Evolutionary conservation across 2,797 vertebrate species (phyloP), one percentile per base, ranked within the genome.

Genomic region (Chaunax sp.): DNA sequence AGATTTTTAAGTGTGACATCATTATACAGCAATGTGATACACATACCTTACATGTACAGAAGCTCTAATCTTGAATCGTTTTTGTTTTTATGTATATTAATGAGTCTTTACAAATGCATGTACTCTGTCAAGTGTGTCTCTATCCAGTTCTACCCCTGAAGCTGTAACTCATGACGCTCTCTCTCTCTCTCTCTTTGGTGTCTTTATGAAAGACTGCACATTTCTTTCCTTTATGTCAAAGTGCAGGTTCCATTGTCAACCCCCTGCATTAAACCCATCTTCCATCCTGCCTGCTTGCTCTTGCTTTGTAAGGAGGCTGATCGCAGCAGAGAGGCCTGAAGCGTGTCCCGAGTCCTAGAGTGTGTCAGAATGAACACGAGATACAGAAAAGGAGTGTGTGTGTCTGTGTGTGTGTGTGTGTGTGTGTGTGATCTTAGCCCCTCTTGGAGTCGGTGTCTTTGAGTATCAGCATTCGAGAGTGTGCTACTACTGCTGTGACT

Each of bases 131-230:
- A 38, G 6, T 20, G 1, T 1, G 5, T 23, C 45, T 23, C 15
- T 5, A 47, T 23, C 11, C 45, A 14, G 5, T 20, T 11, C 38
- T 40, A 4, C 44, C 37, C 61, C 54, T 35, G 5, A 13, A 66
- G 76, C 59, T 41, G 18, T n/a, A 70, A 61, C 56, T 58, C n/a
- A 20, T 12, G 35, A 30, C 28, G 28, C 28, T 37, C 1, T 14
- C 50, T 49, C 8, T 38, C 30, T 53, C 38, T 67, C 30, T 46
- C 9, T 85, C 72, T 70, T 51, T 74, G 70, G 62, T 79, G 9
- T 13, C 44, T 77, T 56, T 3, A 53, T 81, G 72, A 81, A 54
- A 67, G 81, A 67, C 65, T 60, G 46, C 66, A 75, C 75, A 67
- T 59, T 58, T 63, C 33, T 28, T 47, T 26, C 37, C 28, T 69